Evolutionary conservation across 2,888 invertebrate genomes (phyloP).

Genomic region (Drosophila tanythrix): DNA sequence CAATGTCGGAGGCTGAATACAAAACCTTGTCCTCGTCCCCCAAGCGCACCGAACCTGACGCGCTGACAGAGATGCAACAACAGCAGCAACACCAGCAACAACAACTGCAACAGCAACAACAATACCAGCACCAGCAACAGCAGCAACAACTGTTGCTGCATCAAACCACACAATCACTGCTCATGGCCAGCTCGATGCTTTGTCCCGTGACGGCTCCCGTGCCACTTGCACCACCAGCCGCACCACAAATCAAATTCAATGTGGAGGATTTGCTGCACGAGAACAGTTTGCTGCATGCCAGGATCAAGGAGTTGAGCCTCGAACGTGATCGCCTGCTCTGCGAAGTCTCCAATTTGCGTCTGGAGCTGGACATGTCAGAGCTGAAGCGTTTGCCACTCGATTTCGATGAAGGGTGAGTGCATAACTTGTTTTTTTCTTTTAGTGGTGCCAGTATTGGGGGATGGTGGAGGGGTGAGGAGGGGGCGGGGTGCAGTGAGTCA

Average conservation of each 20-base stretch:
- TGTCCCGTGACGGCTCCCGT: slow-evolving; percentile 42
- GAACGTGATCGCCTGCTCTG: slow-evolving; percentile 84
- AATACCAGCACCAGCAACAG: slow-evolving; percentile 52
- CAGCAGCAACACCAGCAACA: slow-evolving; percentile 52
- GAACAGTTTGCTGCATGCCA: slow-evolving; percentile 81
- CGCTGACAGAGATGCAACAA: slow-evolving; percentile 40
- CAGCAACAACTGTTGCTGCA: slow-evolving; percentile 72
- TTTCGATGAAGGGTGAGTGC: slow-evolving; percentile 83
- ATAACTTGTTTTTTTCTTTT: slow-evolving; percentile 16
- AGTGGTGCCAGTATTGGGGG: not conserved
- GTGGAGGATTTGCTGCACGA: slow-evolving; percentile 83
- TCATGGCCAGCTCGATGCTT: slow-evolving; percentile 82
- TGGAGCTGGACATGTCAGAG: slow-evolving; percentile 85
- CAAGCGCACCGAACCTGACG: slow-evolving; percentile 57
- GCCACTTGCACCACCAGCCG: slow-evolving; percentile 22
- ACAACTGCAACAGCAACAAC: slow-evolving; percentile 57
- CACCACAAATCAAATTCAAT: slow-evolving; percentile 54
- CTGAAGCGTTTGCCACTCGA: slow-evolving; percentile 82
- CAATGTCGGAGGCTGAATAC: slow-evolving; percentile 72
- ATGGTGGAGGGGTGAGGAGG: not conserved
- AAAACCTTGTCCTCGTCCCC: slow-evolving; percentile 61
- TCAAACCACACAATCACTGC: slow-evolving; percentile 83
- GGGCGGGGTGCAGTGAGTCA: slow-evolving; percentile 52
- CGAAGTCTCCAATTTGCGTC: slow-evolving; percentile 83
- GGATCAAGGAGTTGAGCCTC: slow-evolving; percentile 81